phyloP scores from a whole-genome alignment of 2,113 vertebrate species.

The Sceloporus tristichus region DNA sequence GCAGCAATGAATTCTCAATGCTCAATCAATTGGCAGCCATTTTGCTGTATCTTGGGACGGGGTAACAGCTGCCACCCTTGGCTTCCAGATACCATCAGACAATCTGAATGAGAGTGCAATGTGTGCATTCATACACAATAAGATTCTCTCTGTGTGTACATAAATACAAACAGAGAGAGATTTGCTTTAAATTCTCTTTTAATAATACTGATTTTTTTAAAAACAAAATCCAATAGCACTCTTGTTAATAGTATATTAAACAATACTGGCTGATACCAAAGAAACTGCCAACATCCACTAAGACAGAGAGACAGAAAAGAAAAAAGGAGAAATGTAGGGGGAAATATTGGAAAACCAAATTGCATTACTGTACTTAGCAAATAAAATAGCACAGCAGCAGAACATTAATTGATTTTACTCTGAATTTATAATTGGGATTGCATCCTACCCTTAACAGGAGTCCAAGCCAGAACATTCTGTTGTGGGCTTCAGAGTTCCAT shows the following conservation, averaged over 20 bases:
- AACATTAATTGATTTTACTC: constrained; percentile 35
- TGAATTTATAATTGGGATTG: constrained; percentile 33
- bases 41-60: not conserved
- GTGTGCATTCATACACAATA: not conserved
- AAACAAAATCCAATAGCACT: constrained; percentile 64
- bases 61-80: constrained; percentile 45
- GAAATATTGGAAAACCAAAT: constrained; percentile 67
- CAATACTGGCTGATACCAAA: constrained; percentile 51
- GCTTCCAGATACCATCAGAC: constrained; percentile 42
- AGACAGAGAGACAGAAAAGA: constrained; percentile 50
- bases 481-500: not conserved
- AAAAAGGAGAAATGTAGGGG: constrained; percentile 51
- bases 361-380: constrained; percentile 61
- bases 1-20: constrained; percentile 38
- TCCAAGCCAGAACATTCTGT: not conserved
- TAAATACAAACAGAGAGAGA: not conserved
- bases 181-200: constrained; percentile 69
- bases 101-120: constrained; percentile 27
- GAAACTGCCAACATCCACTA: constrained; percentile 34
- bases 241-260: constrained; percentile 76
- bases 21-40: constrained; percentile 46
- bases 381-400: constrained; percentile 47
- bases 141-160: not conserved
- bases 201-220: constrained; percentile 64
- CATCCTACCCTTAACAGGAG: not conserved